Conservation (phyloP, 1,140 invertebrate species). For the Heliconius hewitsoni region DNA sequence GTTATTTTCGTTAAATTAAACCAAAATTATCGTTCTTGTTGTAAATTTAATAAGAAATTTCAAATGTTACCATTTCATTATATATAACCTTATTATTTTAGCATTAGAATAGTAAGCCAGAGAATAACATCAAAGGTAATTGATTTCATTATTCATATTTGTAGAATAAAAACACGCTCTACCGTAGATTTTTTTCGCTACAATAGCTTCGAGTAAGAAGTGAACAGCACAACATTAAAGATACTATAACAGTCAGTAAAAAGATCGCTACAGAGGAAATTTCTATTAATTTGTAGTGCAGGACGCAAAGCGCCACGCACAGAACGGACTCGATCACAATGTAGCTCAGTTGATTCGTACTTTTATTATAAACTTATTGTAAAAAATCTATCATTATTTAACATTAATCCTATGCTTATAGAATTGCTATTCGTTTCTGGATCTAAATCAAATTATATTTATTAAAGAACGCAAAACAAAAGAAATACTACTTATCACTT, state of each 20-base stretch:
- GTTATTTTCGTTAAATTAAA: not conserved
- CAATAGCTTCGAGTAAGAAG: conserved; percentile 2
- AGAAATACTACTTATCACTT: not conserved
- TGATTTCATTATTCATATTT: not conserved
- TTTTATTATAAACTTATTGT: conserved; percentile 70
- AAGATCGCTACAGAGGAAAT: conserved; percentile 30
- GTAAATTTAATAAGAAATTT: not conserved
- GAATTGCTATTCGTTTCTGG: conserved; percentile 39
- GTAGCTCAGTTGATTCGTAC: conserved; percentile 76
- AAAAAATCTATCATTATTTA: conserved; percentile 76
- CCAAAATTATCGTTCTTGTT: not conserved
- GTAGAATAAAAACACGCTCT: not conserved
- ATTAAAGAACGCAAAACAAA: not conserved
- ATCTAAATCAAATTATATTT: conserved; percentile 9
- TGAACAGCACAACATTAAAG: conserved; percentile 7
- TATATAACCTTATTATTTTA: not conserved
- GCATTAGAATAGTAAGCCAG: conserved; percentile 6
- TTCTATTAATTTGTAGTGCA: conserved; percentile 28
- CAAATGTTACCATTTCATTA: not conserved
- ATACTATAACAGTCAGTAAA: conserved; percentile 17
- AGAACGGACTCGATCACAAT: conserved; percentile 72
- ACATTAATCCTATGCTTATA: conserved; percentile 65
- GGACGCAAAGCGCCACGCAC: conserved; percentile 30
- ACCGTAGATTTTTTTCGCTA: conserved; percentile 16
- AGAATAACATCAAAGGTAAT: not conserved